Evolutionary conservation across 1,140 invertebrate species (phyloP).

Genomic region (Coboldia fuscipes): DNA sequence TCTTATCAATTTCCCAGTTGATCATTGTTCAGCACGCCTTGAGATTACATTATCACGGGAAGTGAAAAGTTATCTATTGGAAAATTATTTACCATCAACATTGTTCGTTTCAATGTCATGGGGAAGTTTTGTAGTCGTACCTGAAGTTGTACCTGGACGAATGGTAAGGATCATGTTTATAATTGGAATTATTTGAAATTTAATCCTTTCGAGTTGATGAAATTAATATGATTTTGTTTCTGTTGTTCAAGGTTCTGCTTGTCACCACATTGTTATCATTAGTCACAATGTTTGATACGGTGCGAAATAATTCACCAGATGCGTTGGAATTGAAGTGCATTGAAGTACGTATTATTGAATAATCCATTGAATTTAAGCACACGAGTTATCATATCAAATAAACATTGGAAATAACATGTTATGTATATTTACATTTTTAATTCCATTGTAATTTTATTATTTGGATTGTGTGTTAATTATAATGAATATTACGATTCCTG

Average conservation of each 20-base stretch:
- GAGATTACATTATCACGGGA: slow-evolving; percentile 32
- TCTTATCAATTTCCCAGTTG: slow-evolving; percentile 21
- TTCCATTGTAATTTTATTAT: too few relatives aligned
- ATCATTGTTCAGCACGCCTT: slow-evolving; percentile 30
- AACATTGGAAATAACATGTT: too few relatives aligned
- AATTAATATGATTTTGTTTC: neutral
- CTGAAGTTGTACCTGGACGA: slow-evolving; percentile 34
- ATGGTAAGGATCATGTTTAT: slow-evolving; percentile 10
- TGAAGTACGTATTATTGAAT: too few relatives aligned
- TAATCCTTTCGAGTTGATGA: neutral
- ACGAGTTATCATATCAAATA: too few relatives aligned
- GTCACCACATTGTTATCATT: slow-evolving; percentile 35
- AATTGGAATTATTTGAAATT: neutral
- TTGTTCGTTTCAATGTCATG: slow-evolving; percentile 41
- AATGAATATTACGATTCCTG: slow-evolving; percentile 1
- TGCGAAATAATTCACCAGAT: slow-evolving; percentile 36
- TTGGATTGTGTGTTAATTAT: too few relatives aligned
- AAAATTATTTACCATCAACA: slow-evolving; percentile 37
- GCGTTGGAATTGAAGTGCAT: slow-evolving; percentile 43
- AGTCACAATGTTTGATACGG: slow-evolving; percentile 38
- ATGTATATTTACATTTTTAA: too few relatives aligned
- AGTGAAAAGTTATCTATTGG: slow-evolving; percentile 31
- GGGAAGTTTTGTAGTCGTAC: slow-evolving; percentile 40
- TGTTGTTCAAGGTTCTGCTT: slow-evolving; percentile 21
- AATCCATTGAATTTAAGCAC: too few relatives aligned